These are phyloP conservation scores for Neosalanx taihuensis DNA, from an alignment of 2,797 vertebrate genomes.

Conservation along the genomic window DNA sequence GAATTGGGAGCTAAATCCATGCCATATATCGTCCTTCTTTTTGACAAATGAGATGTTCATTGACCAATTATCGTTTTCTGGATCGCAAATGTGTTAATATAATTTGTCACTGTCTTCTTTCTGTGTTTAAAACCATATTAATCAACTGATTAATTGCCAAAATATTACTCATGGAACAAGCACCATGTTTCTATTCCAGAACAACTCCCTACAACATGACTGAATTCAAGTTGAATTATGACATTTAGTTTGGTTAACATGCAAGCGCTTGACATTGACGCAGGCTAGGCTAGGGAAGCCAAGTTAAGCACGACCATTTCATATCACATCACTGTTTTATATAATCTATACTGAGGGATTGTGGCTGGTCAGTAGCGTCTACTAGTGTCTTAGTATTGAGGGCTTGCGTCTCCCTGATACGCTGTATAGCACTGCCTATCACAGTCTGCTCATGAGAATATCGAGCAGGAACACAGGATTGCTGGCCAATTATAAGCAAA, in stretches of 20 bases:
- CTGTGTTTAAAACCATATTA: constrained; percentile 96
- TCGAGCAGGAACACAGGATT: neutral
- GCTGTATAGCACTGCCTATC: neutral
- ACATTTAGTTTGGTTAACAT: neutral
- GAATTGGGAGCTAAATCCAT: constrained; percentile 12
- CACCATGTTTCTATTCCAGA: constrained; percentile 86
- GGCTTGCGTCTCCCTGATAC: neutral
- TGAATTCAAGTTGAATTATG: neutral
- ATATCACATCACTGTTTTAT: neutral
- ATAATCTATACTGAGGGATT: neutral
- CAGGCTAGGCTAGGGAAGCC: neutral
- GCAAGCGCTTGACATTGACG: neutral
- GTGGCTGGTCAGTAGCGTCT: neutral
- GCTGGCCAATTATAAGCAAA: neutral
- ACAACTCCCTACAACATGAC: constrained; percentile 55
- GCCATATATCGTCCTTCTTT: constrained; percentile 19
- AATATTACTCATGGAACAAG: constrained; percentile 87
- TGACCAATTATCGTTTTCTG: constrained; percentile 77
- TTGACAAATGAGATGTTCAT: constrained; percentile 76
- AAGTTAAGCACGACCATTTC: neutral
- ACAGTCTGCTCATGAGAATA: neutral
- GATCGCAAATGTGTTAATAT: constrained; percentile 69
- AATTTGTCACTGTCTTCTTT: constrained; percentile 84
- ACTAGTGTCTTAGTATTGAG: neutral
- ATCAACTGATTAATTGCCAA: constrained; percentile 97